Evolutionary conservation across 2,797 vertebrate genomes (phyloP).

Genomic region (Lacerta viridis): DNA sequence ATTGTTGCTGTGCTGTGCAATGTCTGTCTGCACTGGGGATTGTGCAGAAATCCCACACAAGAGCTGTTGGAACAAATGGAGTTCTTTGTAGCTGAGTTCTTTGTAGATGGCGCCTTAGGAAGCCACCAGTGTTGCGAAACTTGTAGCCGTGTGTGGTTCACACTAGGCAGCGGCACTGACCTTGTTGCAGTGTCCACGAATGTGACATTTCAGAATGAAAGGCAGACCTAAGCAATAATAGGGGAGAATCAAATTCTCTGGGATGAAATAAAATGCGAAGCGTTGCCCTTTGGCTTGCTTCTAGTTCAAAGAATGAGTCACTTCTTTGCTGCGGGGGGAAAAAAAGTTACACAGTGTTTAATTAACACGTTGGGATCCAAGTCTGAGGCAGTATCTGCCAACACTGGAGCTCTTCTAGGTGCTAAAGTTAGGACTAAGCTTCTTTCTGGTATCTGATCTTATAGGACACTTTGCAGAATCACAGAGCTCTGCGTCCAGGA

Average conservation of each 20-base stretch:
- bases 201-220: constrained; percentile 27
- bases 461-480: background rate
- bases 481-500: background rate
- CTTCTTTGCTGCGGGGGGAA: constrained; percentile 51
- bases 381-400: constrained; percentile 34
- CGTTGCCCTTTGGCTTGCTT: constrained; percentile 50
- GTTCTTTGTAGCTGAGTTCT: constrained; percentile 1
- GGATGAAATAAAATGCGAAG: constrained; percentile 23
- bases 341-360: constrained; percentile 56
- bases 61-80: background rate
- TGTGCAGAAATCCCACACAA: background rate
- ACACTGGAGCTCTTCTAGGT: background rate
- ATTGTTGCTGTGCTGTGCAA: background rate
- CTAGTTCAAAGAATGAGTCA: constrained; percentile 50
- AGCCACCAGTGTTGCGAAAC: constrained; percentile 1
- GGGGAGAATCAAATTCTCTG: background rate
- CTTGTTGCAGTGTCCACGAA: constrained; percentile 27
- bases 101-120: background rate
- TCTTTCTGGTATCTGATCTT: background rate
- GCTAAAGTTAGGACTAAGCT: background rate
- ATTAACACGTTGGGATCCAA: constrained; percentile 19
- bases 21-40: background rate
- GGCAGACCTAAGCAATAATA: background rate
- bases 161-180: background rate
- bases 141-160: background rate